Evolutionary conservation across 2,113 vertebrate species (phyloP), one percentile per base, ranked within the genome.

Genomic region (Alethe diademata): DNA sequence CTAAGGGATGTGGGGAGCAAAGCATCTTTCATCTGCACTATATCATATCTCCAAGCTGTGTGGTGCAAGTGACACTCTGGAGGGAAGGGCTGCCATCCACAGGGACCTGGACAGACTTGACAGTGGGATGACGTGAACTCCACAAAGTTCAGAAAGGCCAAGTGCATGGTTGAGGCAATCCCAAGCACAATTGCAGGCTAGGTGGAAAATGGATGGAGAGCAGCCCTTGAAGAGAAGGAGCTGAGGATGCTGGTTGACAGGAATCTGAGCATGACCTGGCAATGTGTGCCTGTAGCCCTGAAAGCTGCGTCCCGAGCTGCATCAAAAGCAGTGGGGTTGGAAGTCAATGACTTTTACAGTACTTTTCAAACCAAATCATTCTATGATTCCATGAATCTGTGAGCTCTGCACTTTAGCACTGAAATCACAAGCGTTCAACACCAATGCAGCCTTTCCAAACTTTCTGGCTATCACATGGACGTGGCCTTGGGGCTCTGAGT

Each of bases 81-180:
- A 62, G 16, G 35, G 42, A 61, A n/a, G 31, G 31, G 40, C 38
- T 29, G 31, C 4, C 36, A 48, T 29, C 23, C 54, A 36, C 22
- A 54, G 7, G 6, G 12, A 67, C 8, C 6, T 18, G 8, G 54
- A 43, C 20, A 56, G 54, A 8, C 16, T 29, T 50, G 26, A 29
- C 1, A 10, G 19, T 56, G 19, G 26, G 15, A 11, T 12, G 1
- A 0, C 15, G 31, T 0, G 1, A 74, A 8, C 23, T 19, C 20
- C 47, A 48, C 14, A 22, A 38, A 43, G 61, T 25, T 62, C 61
- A 69, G 17, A 18, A 33, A 43, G 15, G 31, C 11, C 26, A 47
- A 54, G 47, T 29, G 54, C 31, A 29, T n/a, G 53, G 31, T 5
- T 47, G 9, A 40, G 19, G 15, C 22, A 61, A 43, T 36, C 22